These are phyloP conservation scores for Onychostoma macrolepis DNA, from an alignment of 2,113 vertebrate genomes.

Conservation along the genomic window DNA sequence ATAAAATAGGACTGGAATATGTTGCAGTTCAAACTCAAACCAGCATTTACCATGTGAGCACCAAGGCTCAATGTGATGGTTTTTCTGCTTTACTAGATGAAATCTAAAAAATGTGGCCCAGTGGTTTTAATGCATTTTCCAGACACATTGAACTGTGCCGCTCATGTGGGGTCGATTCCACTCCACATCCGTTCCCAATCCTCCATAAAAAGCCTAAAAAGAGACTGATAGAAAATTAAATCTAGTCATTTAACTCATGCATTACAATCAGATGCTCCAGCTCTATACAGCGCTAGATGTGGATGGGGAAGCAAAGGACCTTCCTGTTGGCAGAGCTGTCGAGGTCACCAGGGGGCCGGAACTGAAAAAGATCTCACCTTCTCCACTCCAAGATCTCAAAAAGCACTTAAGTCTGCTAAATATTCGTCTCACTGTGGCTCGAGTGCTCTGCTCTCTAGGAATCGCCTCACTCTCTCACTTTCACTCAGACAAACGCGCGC, in stretches of 20 bases:
- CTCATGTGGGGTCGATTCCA: background rate
- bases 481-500: background rate
- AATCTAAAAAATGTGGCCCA: background rate
- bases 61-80: background rate
- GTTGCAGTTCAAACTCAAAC: background rate
- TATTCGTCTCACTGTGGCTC: slow-evolving; percentile 44
- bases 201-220: background rate
- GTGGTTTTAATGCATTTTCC: background rate
- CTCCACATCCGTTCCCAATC: background rate
- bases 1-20: background rate
- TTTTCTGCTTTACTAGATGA: background rate
- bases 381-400: slow-evolving; percentile 67
- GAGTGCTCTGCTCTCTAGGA: slow-evolving; percentile 75
- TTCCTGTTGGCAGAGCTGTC: slow-evolving; percentile 31
- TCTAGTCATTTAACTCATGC: background rate
- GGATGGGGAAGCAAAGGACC: slow-evolving; percentile 12
- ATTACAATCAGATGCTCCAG: background rate
- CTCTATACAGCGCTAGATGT: background rate
- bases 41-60: background rate
- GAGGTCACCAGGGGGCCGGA: slow-evolving; percentile 34
- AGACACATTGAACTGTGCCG: background rate
- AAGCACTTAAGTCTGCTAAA: slow-evolving; percentile 51
- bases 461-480: slow-evolving; percentile 43
- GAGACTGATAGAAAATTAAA: background rate
- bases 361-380: slow-evolving; percentile 59